Evolutionary conservation across 37 sponge, comb jelly and placozoan species (phyloP).

Genomic region (Oopsacas minuta): DNA sequence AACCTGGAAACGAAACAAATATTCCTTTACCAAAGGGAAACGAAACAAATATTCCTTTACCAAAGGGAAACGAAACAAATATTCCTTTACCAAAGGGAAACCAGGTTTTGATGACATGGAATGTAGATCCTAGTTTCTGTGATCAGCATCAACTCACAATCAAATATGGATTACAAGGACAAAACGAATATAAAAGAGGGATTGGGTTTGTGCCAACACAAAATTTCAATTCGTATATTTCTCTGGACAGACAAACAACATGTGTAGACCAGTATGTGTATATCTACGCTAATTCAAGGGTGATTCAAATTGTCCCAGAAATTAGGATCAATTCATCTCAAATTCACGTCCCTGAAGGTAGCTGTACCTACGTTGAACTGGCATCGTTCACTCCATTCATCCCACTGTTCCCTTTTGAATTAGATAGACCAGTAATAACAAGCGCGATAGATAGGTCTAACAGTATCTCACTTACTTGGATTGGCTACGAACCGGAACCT

Average conservation of each 20-base stretch:
- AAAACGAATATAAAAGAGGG: no score
- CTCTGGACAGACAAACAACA: background rate
- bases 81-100: background rate
- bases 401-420: background rate
- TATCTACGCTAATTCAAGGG: background rate
- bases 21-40: background rate
- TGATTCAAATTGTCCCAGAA: background rate
- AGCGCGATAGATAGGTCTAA: no score
- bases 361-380: background rate
- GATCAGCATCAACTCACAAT: background rate
- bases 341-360: background rate
- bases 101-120: background rate
- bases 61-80: background rate
- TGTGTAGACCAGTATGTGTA: background rate
- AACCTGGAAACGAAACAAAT: background rate
- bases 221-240: background rate
- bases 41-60: background rate
- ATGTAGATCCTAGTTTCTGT: background rate
- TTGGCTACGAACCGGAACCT: background rate
- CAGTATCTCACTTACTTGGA: background rate
- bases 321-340: background rate
- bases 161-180: background rate
- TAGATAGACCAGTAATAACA: background rate
- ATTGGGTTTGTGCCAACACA: background rate
- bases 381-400: background rate